Evolutionary conservation across 2,888 invertebrate species (phyloP).

Genomic region (Cataglyphis altisquamis): DNA sequence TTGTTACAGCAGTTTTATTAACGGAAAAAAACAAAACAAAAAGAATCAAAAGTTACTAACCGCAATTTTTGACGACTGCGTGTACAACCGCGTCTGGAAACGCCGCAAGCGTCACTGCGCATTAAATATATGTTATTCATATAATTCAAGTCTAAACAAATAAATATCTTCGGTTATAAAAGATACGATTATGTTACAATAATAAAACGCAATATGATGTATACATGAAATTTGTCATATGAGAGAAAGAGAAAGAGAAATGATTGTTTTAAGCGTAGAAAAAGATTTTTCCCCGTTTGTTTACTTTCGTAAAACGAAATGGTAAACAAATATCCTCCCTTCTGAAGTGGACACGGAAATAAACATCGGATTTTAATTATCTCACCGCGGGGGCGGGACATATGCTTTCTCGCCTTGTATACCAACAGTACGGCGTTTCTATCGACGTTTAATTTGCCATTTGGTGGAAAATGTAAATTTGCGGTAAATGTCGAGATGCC

Average conservation of each 20-base stretch:
- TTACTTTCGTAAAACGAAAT: conserved; percentile 56
- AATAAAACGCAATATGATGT: not conserved
- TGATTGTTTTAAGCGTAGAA: not conserved
- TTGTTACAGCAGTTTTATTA: too few relatives aligned
- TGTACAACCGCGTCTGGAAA: too few relatives aligned
- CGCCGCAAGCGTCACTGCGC: too few relatives aligned
- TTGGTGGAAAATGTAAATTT: conserved; percentile 69
- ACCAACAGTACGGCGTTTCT: conserved; percentile 51
- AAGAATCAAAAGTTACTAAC: too few relatives aligned
- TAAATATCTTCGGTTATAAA: not conserved
- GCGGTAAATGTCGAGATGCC: conserved; percentile 42
- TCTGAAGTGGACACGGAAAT: conserved; percentile 50
- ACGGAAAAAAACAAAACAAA: too few relatives aligned
- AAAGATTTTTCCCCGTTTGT: conserved; percentile 19
- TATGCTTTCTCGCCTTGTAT: conserved; percentile 13
- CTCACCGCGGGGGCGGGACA: conserved; percentile 36
- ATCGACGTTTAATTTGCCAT: conserved; percentile 77
- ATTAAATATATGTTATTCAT: too few relatives aligned
- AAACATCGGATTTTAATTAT: conserved; percentile 72
- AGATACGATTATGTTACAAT: not conserved
- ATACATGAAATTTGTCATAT: not conserved
- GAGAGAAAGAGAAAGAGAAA: not conserved
- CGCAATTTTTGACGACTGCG: too few relatives aligned
- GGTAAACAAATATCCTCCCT: conserved; percentile 57
- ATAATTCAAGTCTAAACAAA: too few relatives aligned